These are phyloP conservation scores for Gephyroberyx darwinii DNA, from an alignment of 2,797 vertebrate species.

Conservation along the genomic window DNA sequence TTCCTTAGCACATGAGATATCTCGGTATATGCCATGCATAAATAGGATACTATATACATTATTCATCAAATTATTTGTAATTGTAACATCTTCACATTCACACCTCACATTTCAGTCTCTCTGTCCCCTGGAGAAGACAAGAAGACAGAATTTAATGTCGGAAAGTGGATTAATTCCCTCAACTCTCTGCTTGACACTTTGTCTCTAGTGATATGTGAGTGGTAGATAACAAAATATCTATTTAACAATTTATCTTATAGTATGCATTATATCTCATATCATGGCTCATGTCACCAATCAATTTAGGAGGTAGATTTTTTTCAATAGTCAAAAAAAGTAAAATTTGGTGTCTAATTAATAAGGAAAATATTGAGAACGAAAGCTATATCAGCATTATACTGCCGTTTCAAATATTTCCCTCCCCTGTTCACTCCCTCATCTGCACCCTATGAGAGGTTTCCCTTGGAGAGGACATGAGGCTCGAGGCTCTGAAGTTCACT, in stretches of 20 bases:
- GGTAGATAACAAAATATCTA: too few species aligned
- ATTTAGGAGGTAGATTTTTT: too few species aligned
- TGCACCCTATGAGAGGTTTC: slow-evolving; percentile 41
- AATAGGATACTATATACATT: background rate
- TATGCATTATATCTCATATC: too few species aligned
- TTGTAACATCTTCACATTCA: too few species aligned
- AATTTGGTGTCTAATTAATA: too few species aligned
- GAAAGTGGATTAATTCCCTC: background rate
- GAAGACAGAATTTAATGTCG: background rate
- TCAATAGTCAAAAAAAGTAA: too few species aligned
- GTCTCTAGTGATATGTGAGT: too few species aligned
- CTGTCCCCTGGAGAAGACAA: background rate
- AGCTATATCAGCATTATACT: background rate
- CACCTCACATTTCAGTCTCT: too few species aligned
- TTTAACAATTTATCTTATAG: too few species aligned
- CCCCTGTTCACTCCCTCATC: slow-evolving; percentile 58
- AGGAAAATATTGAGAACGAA: background rate
- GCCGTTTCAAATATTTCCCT: background rate
- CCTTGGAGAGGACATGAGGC: slow-evolving; percentile 61
- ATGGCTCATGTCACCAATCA: too few species aligned
- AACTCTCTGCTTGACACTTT: background rate
- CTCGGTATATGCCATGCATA: background rate
- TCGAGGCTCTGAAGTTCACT: slow-evolving; percentile 59
- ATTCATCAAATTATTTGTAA: background rate
- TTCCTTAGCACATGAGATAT: background rate